phyloP scores from a whole-genome alignment of 2,113 vertebrate genomes.

The Silurus asotus region DNA sequence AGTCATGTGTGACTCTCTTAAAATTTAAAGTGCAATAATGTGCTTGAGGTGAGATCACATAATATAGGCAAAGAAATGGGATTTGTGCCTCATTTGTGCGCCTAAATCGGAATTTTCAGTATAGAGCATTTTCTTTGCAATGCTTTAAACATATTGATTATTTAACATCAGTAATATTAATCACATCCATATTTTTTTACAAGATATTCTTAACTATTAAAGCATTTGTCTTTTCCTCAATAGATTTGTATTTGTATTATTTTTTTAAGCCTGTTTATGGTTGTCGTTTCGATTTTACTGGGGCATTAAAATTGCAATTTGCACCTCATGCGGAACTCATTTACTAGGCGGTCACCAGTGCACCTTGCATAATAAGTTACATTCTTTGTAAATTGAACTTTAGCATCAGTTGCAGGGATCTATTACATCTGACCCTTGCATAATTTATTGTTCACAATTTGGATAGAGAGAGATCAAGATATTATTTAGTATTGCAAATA shows the following conservation, averaged over 20 bases:
- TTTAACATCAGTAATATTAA: background rate
- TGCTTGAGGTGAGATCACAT: background rate
- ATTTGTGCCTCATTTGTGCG: background rate
- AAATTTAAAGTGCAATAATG: background rate
- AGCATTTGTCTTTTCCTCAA: background rate
- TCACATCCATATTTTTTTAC: background rate
- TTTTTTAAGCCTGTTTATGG: background rate
- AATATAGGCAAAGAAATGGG: background rate
- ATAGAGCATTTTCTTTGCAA: background rate
- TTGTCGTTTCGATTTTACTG: background rate
- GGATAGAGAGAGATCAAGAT: background rate
- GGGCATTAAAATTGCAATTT: background rate
- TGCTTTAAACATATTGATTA: background rate
- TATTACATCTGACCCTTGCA: background rate
- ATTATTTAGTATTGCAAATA: background rate
- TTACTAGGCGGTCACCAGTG: background rate
- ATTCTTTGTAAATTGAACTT: background rate
- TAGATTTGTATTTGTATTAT: background rate
- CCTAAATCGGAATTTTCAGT: too few relatives aligned
- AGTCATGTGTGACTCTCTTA: background rate
- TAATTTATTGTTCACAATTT: background rate
- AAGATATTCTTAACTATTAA: background rate
- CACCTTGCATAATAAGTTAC: background rate
- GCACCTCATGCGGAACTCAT: background rate
- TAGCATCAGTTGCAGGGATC: background rate